Percentiles rank a stretch among this genome's conserved stretches.
Evolutionary conservation across 2,888 invertebrate genomes (phyloP).

Genomic region (Acheta domesticus): DNA sequence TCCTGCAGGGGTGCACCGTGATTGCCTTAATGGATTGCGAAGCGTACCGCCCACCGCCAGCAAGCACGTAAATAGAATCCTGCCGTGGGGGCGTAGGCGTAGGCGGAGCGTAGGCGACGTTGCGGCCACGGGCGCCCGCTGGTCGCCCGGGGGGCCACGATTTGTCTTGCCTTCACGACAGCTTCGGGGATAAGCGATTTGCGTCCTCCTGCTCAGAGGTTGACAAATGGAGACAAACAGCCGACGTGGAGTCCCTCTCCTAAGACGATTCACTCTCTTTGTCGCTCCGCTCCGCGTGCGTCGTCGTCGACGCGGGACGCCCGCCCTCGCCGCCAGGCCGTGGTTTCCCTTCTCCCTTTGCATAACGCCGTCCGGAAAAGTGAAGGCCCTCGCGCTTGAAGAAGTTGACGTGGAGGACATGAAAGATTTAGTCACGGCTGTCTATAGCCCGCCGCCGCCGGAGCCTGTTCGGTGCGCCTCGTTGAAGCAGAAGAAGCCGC

Average conservation of each 20-base stretch:
- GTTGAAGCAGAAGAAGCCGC: no score
- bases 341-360: background rate
- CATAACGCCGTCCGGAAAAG: background rate
- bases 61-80: no score
- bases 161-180: background rate
- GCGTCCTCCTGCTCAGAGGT: slow-evolving; percentile 23
- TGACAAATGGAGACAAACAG: slow-evolving; percentile 34
- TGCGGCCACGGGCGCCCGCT: background rate
- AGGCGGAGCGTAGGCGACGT: background rate
- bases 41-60: no score
- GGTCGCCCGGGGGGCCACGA: background rate
- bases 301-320: background rate
- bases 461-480: no score
- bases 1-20: no score
- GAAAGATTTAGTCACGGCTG: no score
- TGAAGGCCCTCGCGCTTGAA: background rate
- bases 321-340: background rate
- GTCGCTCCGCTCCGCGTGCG: background rate
- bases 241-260: slow-evolving; percentile 22
- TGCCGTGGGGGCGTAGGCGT: no score
- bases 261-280: slow-evolving; percentile 12
- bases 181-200: background rate
- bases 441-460: no score
- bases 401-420: no score
- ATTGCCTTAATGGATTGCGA: no score